A percentile compares a stretch with the other conserved stretches of the same genome.
phyloP scores from a whole-genome alignment of 2,888 invertebrate species.

The Ennomos erosarius region DNA sequence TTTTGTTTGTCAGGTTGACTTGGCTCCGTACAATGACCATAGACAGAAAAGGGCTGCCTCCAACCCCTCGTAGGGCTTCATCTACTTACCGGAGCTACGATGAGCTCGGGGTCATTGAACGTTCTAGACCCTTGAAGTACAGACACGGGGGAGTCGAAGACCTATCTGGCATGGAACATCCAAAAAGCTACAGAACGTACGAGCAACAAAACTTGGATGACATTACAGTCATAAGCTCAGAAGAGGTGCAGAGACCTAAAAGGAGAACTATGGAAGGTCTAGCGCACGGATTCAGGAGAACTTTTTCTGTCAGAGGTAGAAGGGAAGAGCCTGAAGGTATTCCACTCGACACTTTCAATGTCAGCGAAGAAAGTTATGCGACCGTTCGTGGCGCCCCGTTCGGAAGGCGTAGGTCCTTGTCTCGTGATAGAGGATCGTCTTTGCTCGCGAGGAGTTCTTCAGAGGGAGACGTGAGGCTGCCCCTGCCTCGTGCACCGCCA shows the following conservation, averaged over 20 bases:
- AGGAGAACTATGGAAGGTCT: conserved; percentile 75
- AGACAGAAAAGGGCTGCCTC: conserved; percentile 75
- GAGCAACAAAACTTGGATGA: conserved; percentile 71
- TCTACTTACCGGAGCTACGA: conserved; percentile 82
- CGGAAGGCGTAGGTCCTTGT: conserved; percentile 75
- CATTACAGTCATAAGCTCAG: conserved; percentile 79
- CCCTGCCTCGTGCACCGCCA: conserved; percentile 68
- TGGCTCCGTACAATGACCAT: conserved; percentile 68
- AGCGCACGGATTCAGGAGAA: conserved; percentile 75
- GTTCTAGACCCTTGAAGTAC: conserved; percentile 68
- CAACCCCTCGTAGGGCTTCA: conserved; percentile 71
- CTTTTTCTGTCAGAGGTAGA: conserved; percentile 74
- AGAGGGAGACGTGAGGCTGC: conserved; percentile 87
- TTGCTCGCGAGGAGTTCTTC: conserved; percentile 88
- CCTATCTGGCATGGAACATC: conserved; percentile 67
- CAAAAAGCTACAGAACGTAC: conserved; percentile 60
- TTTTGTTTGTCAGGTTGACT: conserved; percentile 71
- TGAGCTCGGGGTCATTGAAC: conserved; percentile 73
- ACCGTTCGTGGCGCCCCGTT: conserved; percentile 78
- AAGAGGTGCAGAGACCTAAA: conserved; percentile 73
- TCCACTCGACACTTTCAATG: conserved; percentile 73
- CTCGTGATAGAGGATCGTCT: conserved; percentile 79
- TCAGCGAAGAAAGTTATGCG: conserved; percentile 72
- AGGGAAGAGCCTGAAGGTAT: conserved; percentile 72
- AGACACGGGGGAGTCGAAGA: conserved; percentile 77